Conservation (phyloP, 37 sponge, comb jelly and placozoan genomes). For the Spongilla lacustris region DNA sequence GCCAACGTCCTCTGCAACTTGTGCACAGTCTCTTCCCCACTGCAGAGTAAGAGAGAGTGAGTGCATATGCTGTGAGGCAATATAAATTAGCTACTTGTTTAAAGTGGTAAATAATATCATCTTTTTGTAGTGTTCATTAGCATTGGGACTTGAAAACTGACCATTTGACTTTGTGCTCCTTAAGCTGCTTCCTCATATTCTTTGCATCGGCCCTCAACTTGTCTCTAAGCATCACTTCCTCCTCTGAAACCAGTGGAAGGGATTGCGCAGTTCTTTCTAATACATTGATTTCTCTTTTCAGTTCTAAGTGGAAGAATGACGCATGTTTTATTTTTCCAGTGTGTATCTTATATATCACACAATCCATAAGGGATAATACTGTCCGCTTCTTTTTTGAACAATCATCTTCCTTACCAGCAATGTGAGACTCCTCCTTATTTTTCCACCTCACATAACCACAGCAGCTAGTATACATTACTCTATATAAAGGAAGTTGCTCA, state of each 20-base stretch:
- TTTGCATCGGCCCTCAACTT: slow-evolving; percentile 64
- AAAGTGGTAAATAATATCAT: too few species aligned
- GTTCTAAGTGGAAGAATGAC: slow-evolving; percentile 35
- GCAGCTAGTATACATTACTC: too few species aligned
- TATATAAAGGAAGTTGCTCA: too few species aligned
- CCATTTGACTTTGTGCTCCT: slow-evolving; percentile 30
- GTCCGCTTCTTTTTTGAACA: too few species aligned
- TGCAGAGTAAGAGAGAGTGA: not conserved
- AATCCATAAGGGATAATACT: too few species aligned
- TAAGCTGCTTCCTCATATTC: slow-evolving; percentile 74
- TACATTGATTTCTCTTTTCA: slow-evolving; percentile 89
- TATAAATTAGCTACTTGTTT: too few species aligned
- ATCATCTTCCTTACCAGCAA: slow-evolving; percentile 8
- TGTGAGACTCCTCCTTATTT: slow-evolving; percentile 7
- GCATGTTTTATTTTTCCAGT: too few species aligned
- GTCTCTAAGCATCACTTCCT: slow-evolving; percentile 82
- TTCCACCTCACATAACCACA: too few species aligned
- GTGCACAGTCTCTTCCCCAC: not conserved
- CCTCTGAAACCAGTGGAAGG: slow-evolving; percentile 80
- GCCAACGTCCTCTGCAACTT: slow-evolving; percentile 66
- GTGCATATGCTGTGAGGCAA: too few species aligned
- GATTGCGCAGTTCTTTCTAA: slow-evolving; percentile 87
- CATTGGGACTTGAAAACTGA: not conserved
- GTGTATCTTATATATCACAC: too few species aligned
- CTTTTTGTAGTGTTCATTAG: too few species aligned